Base-by-base conservation (phyloP, 1,140 invertebrate species). In the silkworm (Bombyx mori) region DNA sequence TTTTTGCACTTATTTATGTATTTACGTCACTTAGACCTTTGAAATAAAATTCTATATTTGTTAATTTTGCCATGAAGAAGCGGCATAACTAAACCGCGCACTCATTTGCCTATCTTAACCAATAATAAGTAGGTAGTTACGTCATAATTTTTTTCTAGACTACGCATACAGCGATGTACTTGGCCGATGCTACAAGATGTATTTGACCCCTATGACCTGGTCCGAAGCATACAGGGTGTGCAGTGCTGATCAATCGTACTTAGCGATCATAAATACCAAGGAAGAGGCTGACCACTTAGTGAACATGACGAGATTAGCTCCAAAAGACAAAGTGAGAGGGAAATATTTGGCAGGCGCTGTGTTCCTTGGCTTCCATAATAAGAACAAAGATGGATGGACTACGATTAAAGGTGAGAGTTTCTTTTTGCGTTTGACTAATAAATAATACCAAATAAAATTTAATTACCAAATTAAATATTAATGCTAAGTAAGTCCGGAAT, bases 111-210 rank as follows among this genome's bases (percentile, higher is more conserved):
- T 18, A 18, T 18, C 12, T 18, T 18, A 18, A 18, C 12, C 12
- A 18, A 18, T 18, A 18, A 18, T 18, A 18, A 18, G 12, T 35
- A 35, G 4, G 26, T 5, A 35, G 26, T 35, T 35, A 35, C 26
- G 44, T 46, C 12, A 47, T 42, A 18, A n/a, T 35, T 56, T 49
- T 53, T 3, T 73, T 77, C 42, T 66, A 86, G 83, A 56, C 52
- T 86, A 86, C 54, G 54, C 61, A 44, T 80, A 64, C 50, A 68
- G 65, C 26, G 55, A 75, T 44, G 57, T 62, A 8, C 42, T 75
- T 0, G 76, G 74, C 8, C 75, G 66, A 60, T 87, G 81, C 47
- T 88, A 88, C 66, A 88, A 89, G 58, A 79, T 88, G 45, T 82
- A 88, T 42, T 42, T 66, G 18, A 69, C 62, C 1, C 74, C 77